These are phyloP conservation scores for Australoheros facetus DNA, from an alignment of 2,797 vertebrate species.

Conservation along the genomic window DNA sequence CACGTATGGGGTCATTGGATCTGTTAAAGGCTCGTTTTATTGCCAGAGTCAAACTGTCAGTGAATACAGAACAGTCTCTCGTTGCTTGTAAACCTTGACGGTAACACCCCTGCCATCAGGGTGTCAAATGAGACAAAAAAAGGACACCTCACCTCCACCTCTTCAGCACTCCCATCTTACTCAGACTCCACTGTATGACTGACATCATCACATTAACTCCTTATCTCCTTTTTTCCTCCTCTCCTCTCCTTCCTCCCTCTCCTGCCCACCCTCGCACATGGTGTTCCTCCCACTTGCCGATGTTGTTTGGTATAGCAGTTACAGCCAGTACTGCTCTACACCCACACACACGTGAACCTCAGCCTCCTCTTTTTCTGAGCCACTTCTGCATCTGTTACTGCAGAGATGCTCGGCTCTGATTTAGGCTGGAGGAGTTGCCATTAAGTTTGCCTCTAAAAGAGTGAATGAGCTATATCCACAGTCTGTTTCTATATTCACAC, in stretches of 20 bases:
- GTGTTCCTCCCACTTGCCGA: conserved; percentile 69
- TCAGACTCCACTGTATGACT: conserved; percentile 7
- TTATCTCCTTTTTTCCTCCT: neutral
- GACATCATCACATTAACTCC: conserved; percentile 41
- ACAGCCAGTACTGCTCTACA: conserved; percentile 64
- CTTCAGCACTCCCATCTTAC: neutral
- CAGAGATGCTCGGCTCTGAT: conserved; percentile 8
- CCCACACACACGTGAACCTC: conserved; percentile 60
- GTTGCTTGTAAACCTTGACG: neutral
- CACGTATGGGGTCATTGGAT: neutral
- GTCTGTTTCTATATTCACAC: conserved; percentile 51
- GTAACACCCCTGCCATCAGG: neutral
- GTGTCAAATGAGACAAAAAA: conserved; percentile 4
- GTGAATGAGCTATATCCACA: conserved; percentile 60
- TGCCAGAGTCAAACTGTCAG: neutral
- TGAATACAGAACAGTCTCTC: neutral
- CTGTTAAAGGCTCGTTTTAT: neutral
- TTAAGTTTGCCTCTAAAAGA: conserved; percentile 36
- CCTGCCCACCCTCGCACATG: conserved; percentile 56
- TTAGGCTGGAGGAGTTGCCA: conserved; percentile 31
- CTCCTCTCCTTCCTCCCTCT: neutral
- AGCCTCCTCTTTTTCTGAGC: conserved; percentile 44
- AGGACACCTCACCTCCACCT: conserved; percentile 10
- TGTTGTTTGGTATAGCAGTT: conserved; percentile 71
- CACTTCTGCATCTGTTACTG: conserved; percentile 44